Percentiles rank a stretch among this genome's conserved stretches.
These are phyloP conservation scores for Fragum sueziense DNA, from an alignment of 2,888 invertebrate species.

Conservation along the genomic window DNA sequence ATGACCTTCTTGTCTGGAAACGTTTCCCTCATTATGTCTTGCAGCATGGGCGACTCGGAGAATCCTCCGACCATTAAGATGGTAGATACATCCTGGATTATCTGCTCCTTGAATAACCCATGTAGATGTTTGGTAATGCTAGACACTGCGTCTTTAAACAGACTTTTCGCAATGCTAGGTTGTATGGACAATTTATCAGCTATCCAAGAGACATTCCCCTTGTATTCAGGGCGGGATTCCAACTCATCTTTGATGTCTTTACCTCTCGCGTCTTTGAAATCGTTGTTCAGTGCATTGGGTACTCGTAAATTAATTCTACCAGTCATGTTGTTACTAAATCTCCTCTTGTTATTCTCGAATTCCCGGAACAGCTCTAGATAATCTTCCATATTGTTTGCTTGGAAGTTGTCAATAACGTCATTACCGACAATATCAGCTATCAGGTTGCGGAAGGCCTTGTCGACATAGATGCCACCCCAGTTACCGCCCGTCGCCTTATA, in stretches of 20 bases:
- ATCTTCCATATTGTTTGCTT: background rate
- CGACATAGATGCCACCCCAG: constrained; percentile 53
- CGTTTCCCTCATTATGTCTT: constrained; percentile 35
- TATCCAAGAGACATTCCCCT: constrained; percentile 30
- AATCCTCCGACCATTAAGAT: constrained; percentile 65
- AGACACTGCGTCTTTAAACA: constrained; percentile 46
- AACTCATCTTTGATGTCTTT: constrained; percentile 4
- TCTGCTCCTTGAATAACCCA: constrained; percentile 30
- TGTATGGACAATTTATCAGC: constrained; percentile 47
- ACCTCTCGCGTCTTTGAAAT: background rate
- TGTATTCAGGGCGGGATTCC: background rate
- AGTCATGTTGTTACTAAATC: background rate
- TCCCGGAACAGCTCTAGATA: constrained; percentile 15
- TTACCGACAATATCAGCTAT: constrained; percentile 4
- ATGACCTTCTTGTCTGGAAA: constrained; percentile 49
- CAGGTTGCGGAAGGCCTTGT: constrained; percentile 37
- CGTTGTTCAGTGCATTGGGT: constrained; percentile 9
- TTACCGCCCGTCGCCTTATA: constrained; percentile 47
- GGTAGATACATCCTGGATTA: constrained; percentile 44
- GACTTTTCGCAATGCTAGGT: constrained; percentile 26
- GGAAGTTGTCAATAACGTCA: constrained; percentile 7
- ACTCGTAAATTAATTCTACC: constrained; percentile 7
- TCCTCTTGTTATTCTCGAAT: constrained; percentile 34
- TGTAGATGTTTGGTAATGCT: constrained; percentile 49
- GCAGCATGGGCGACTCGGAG: constrained; percentile 58